Base-by-base conservation (phyloP, 2,888 invertebrate species). In the Timema podura region DNA sequence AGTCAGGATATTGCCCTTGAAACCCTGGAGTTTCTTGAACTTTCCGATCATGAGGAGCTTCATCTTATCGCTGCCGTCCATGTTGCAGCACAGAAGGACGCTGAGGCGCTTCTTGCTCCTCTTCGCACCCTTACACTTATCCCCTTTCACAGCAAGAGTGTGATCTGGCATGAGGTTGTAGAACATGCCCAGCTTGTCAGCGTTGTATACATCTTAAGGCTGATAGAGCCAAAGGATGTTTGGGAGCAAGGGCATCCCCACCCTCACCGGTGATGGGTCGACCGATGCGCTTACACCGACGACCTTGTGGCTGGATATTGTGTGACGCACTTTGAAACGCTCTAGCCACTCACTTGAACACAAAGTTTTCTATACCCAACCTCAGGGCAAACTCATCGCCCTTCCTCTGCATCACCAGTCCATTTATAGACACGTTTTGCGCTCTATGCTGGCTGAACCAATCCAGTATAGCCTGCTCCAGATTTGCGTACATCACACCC, bases 71-170 rank as follows among this genome's bases (percentile, higher is more conserved):
- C 30, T 30, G 30, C 30, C 61, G 30, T 61, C 61, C 61, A 61
- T 61, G 61, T 61, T 61, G 61, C 61, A 61, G 44, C 61, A 61
- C 44, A 61, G 61, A n/a, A 57, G 57, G n/a, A 61, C 30, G 13
- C 30, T 61, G 30, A 61, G 61, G 61, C 30, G 44, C 45, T 61
- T 30, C 9, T 61, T 16, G 61, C 61, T 61, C 44, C 61, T 61
- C 61, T 61, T 61, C 44, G 9, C 61, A 44, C 16, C 61, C 44
- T 61, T 44, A 10, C 16, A 61, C 61, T 7, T 13, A 7, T 61
- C 16, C 13, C 61, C 61, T 61, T 61, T 61, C 61, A 61, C 61
- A 45, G 61, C 15, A 30, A 61, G 30, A n/a, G 13, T 13, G 61
- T n/a, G 61, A 61, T 30, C 61, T 61, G 61, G 61, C 61, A 61